phyloP scores from a whole-genome alignment of 1,140 invertebrate genomes.

The Drosophila arawakana region DNA sequence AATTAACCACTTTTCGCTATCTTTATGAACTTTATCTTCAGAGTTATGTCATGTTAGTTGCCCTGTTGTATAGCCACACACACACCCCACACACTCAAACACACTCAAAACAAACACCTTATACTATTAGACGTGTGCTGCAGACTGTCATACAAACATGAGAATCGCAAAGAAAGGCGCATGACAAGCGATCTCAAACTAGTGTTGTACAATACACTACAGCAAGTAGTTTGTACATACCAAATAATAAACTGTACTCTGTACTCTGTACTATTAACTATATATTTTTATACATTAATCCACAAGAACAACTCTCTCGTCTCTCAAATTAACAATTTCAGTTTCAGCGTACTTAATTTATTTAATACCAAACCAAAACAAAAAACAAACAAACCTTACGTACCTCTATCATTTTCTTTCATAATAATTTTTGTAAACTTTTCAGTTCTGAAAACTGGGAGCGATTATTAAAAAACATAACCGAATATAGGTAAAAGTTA shows the following conservation, averaged over 20 bases:
- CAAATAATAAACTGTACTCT: conserved; percentile 3
- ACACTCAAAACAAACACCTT: conserved; percentile 12
- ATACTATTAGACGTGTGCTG: conserved; percentile 10
- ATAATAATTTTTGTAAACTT: conserved; percentile 83
- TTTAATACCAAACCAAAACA: not conserved
- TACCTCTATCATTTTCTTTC: conserved; percentile 71
- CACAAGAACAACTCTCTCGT: conserved; percentile 24
- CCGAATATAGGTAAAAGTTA: conserved; percentile 84
- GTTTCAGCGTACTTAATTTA: conserved; percentile 64
- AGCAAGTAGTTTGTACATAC: conserved; percentile 44
- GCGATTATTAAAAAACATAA: conserved; percentile 85
- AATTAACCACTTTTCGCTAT: not conserved
- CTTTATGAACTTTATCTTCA: not conserved
- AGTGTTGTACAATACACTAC: conserved; percentile 39
- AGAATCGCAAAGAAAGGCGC: conserved; percentile 30
- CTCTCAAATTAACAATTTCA: conserved; percentile 47
- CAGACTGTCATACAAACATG: not conserved
- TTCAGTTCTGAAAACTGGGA: conserved; percentile 85
- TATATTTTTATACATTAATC: conserved; percentile 19
- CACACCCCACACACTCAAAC: conserved; percentile 13
- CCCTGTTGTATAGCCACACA: conserved; percentile 19
- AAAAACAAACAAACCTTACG: conserved; percentile 23
- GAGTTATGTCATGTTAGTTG: conserved; percentile 20
- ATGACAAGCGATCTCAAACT: conserved; percentile 19
- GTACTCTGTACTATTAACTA: conserved; percentile 7